These are phyloP conservation scores for Leucopsar rothschildi DNA, from an alignment of 2,113 vertebrate genomes.

Conservation along the genomic window DNA sequence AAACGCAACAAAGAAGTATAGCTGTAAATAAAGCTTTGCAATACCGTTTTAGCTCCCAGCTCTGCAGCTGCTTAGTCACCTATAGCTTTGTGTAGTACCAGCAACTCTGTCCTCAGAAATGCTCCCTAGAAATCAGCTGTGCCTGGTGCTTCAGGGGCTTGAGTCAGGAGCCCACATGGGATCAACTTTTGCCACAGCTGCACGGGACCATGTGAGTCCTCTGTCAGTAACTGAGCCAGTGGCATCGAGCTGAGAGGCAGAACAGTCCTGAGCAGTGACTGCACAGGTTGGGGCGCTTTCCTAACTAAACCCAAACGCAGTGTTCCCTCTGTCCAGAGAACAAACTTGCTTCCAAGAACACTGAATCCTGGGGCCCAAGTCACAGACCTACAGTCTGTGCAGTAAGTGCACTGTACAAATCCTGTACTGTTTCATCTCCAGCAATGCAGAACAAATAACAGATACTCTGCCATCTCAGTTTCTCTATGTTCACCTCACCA, in stretches of 20 bases:
- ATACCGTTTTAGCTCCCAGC: neutral
- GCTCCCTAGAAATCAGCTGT: neutral
- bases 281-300: neutral
- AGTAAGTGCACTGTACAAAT: neutral
- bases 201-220: accelerated
- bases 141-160: neutral
- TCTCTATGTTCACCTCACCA: neutral
- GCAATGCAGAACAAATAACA: neutral
- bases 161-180: neutral
- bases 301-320: neutral
- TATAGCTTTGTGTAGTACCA: neutral
- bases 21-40: neutral
- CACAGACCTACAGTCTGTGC: neutral
- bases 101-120: neutral
- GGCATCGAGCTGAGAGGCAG: neutral
- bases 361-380: neutral
- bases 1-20: neutral
- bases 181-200: neutral
- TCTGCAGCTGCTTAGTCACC: neutral
- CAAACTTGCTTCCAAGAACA: neutral
- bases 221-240: neutral
- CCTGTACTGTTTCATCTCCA: neutral
- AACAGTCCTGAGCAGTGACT: neutral
- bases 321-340: neutral
- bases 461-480: neutral